A percentile compares a stretch with the other conserved stretches of the same genome.
Evolutionary conservation across 2,888 invertebrate genomes (phyloP).

Genomic region (Aphrophora alni): DNA sequence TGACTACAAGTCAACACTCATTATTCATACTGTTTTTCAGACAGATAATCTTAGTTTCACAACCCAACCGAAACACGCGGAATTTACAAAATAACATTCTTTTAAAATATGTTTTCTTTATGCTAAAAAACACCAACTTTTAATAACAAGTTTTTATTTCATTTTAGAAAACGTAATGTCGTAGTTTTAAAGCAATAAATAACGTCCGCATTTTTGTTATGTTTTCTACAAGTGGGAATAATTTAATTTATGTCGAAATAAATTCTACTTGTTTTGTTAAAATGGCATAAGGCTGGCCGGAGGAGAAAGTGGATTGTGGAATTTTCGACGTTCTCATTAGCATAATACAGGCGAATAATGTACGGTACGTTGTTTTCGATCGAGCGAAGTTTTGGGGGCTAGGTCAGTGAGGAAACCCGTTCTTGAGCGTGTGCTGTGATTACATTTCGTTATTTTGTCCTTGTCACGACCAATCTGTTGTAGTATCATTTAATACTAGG

Average conservation of each 20-base stretch:
- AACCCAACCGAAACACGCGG: not conserved
- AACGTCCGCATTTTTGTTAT: not conserved
- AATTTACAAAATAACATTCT: not conserved
- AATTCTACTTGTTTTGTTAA: not conserved
- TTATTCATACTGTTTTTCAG: no score
- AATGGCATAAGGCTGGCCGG: not conserved
- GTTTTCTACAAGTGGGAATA: conserved; percentile 1
- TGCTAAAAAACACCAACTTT: not conserved
- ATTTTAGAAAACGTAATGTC: not conserved
- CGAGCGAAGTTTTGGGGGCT: not conserved
- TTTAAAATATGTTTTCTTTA: not conserved
- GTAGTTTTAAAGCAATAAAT: not conserved
- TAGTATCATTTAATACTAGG: not conserved
- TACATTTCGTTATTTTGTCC: not conserved
- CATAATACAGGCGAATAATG: not conserved
- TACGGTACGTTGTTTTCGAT: not conserved
- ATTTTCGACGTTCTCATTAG: not conserved
- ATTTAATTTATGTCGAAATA: conserved; percentile 2
- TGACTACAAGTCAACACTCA: no score
- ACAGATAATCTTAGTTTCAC: no score
- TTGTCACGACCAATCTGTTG: not conserved
- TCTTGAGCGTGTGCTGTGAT: not conserved
- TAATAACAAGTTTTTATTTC: not conserved
- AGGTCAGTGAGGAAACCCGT: not conserved
- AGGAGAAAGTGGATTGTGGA: not conserved